Evolutionary conservation across 2,113 vertebrate genomes (phyloP).

Genomic region (Bungarus multicinctus): DNA sequence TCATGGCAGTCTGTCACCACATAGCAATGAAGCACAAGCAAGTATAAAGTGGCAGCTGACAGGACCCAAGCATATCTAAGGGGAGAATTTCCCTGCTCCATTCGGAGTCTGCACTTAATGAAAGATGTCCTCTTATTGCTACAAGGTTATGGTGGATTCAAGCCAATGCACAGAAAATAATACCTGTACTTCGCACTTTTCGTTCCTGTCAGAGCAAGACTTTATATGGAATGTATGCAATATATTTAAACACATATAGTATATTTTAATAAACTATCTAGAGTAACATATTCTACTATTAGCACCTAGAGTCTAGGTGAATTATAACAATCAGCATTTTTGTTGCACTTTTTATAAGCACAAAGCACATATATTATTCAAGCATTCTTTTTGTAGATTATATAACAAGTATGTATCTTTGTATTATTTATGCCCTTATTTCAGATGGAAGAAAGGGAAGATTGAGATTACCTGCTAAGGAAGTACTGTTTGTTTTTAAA

Average conservation of each 20-base stretch:
- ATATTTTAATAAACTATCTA: background rate
- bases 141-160: background rate
- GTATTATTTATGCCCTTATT: background rate
- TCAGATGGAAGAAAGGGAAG: background rate
- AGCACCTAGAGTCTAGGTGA: background rate
- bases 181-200: background rate
- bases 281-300: background rate
- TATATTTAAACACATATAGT: background rate
- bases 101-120: background rate
- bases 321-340: background rate
- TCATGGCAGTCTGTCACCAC: background rate
- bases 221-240: background rate
- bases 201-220: background rate
- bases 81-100: background rate
- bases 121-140: background rate
- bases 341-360: background rate
- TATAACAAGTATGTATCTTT: background rate
- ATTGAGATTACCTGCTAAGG: background rate
- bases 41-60: background rate
- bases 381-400: background rate
- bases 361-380: background rate
- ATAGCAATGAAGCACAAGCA: background rate
- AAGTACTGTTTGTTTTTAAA: background rate
- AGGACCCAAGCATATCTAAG: background rate
- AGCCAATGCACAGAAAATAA: background rate